These are phyloP conservation scores for Octodon degus DNA, from an alignment of 2,113 vertebrate species.

Conservation along the genomic window DNA sequence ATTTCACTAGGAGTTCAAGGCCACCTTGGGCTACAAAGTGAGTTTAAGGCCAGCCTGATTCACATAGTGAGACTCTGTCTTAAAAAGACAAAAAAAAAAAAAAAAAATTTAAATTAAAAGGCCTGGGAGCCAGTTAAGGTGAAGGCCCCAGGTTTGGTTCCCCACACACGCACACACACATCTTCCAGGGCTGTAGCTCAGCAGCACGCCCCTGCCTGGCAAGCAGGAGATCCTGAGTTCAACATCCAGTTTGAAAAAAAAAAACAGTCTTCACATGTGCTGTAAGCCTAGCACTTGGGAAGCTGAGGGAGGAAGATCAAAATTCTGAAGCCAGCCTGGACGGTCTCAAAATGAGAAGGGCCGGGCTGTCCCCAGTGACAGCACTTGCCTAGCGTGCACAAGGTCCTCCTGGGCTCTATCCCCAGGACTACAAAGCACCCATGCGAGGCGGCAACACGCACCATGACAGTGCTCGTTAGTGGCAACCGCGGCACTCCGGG, in stretches of 20 bases:
- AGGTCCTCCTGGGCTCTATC: not conserved
- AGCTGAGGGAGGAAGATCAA: not conserved
- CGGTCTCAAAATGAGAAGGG: not conserved
- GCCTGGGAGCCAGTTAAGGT: not conserved
- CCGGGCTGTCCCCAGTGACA: not conserved
- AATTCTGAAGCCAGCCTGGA: not conserved
- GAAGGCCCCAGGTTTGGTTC: not conserved
- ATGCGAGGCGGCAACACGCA: too few relatives aligned
- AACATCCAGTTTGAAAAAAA: too few relatives aligned
- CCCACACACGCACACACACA: not conserved
- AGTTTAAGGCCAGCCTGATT: too few relatives aligned
- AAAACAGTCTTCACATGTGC: not conserved
- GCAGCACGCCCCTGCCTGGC: too few relatives aligned
- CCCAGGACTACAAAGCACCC: not conserved
- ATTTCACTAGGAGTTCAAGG: too few relatives aligned
- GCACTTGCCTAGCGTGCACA: not conserved
- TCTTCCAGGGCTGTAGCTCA: too few relatives aligned
- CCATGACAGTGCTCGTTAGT: not conserved
- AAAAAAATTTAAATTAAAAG: too few relatives aligned
- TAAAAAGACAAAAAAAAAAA: too few relatives aligned
- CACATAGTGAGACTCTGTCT: too few relatives aligned
- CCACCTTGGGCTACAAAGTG: too few relatives aligned
- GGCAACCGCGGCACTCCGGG: not conserved
- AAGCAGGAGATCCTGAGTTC: too few relatives aligned
- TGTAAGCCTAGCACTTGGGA: not conserved